phyloP scores from a whole-genome alignment of 2,888 invertebrate genomes.

The Diabrotica balteata region DNA sequence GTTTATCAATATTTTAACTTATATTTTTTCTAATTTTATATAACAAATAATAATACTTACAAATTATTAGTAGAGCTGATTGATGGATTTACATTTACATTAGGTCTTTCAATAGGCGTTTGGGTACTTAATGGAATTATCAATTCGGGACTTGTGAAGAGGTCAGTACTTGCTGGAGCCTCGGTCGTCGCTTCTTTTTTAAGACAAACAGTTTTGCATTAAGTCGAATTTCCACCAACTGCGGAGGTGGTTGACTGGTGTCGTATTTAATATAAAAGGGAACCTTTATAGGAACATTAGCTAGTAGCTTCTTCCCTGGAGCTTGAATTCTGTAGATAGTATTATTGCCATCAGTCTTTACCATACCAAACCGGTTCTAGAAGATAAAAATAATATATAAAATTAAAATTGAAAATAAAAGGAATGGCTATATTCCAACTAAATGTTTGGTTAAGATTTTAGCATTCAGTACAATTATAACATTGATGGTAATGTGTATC shows the following conservation, averaged over 20 bases:
- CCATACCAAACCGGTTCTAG: conserved; percentile 65
- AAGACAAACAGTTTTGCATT: conserved; percentile 70
- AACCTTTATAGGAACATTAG: conserved; percentile 64
- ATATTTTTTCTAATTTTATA: conserved; percentile 13
- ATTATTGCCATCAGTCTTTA: conserved; percentile 67
- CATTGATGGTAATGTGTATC: neutral
- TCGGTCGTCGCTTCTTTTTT: conserved; percentile 46
- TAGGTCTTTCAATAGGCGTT: conserved; percentile 39
- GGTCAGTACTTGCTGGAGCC: conserved; percentile 52
- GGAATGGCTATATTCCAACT: neutral
- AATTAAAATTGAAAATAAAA: neutral
- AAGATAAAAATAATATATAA: conserved; percentile 26
- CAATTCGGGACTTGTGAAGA: conserved; percentile 43
- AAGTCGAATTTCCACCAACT: conserved; percentile 49
- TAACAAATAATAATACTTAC: conserved; percentile 42
- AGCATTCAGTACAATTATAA: neutral
- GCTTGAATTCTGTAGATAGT: conserved; percentile 68
- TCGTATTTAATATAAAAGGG: conserved; percentile 69
- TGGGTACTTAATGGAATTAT: conserved; percentile 27
- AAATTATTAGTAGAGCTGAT: neutral
- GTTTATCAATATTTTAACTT: too few relatives aligned
- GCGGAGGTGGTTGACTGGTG: conserved; percentile 61
- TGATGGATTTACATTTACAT: too few relatives aligned
- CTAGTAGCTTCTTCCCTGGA: conserved; percentile 64
- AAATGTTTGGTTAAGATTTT: neutral